Evolutionary conservation across 2,113 vertebrate genomes (phyloP), one percentile per base, ranked within the genome.

Genomic region (Oryzias melastigma): DNA sequence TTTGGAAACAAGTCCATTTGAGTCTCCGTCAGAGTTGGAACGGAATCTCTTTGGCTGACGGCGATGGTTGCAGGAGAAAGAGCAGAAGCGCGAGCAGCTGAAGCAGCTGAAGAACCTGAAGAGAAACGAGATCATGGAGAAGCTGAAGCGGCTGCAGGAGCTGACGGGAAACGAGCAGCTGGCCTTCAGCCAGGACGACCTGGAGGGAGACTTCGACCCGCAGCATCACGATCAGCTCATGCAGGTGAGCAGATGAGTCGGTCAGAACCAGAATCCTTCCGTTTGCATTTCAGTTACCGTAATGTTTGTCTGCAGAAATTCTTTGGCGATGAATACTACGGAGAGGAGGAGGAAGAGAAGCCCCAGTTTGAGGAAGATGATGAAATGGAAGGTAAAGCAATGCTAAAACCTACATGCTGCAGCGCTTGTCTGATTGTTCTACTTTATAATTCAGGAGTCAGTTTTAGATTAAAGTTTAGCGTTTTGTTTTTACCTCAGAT

Each of bases 91-190:
- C 12, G 92, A 95, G 80, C 94, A 96, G 71, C 85, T 97, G 75
- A 96, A 95, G 81, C 94, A 95, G 78, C 82, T 97, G 59, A 97
- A 96, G 87, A 96, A 95, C 78, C 78, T 97, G 73, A 96, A 96
- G 87, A 83, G 94, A 15, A 91, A 75, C 3, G 94, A 96, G 88
- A 93, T 97, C 45, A 75, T 93, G 82, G 90, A 93, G 44, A 94
- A 93, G 68, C 86, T 97, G 70, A 88, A 90, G 57, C 90, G 35
- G 73, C 90, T 97, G 7, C 84, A 91, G 65, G 91, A 94, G 80
- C 88, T 94, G 73, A 94, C 93, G 0, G 95, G 94, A 7, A 94
- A 93, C 0, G 54, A 91, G 58, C 63, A 88, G 2, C 84, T 93
- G 12, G 92, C 91, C 51, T 93, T 96, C 47, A 89, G 74, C 20